Conservation (phyloP, 2,888 invertebrate genomes). For the Cosmorhoe ocellata region DNA sequence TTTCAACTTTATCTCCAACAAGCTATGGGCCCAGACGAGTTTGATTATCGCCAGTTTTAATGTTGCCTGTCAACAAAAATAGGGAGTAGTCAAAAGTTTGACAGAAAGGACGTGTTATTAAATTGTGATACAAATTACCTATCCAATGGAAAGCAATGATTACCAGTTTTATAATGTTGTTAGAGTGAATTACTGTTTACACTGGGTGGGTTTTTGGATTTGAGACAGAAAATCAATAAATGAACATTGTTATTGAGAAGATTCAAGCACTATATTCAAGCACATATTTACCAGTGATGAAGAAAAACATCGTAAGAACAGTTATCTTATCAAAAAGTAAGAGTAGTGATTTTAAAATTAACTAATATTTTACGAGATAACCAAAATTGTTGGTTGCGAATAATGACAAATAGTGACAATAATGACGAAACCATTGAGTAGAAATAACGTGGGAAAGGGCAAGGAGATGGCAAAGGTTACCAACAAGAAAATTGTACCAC, state of each 20-base stretch:
- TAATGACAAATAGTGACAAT: too few relatives aligned
- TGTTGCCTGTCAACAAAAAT: constrained; percentile 40
- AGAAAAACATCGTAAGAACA: too few relatives aligned
- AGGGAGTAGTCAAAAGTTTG: constrained; percentile 59
- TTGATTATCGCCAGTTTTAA: background rate
- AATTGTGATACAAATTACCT: constrained; percentile 70
- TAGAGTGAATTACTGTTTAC: constrained; percentile 29
- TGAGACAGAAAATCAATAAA: constrained; percentile 22
- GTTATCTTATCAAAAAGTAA: too few relatives aligned
- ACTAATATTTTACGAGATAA: too few relatives aligned
- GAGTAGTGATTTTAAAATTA: too few relatives aligned
- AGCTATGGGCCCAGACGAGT: constrained; percentile 17
- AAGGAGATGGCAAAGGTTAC: background rate
- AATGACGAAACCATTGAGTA: too few relatives aligned
- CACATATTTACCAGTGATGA: too few relatives aligned
- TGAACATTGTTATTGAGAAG: background rate
- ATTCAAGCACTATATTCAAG: too few relatives aligned
- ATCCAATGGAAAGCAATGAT: constrained; percentile 64
- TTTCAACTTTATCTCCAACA: constrained; percentile 13
- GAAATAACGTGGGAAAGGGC: too few relatives aligned
- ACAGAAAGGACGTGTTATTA: constrained; percentile 71
- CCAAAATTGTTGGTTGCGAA: too few relatives aligned
- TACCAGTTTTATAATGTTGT: constrained; percentile 47
- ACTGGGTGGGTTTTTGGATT: constrained; percentile 20
- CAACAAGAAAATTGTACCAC: constrained; percentile 9